A percentile compares a stretch with the other conserved stretches of the same genome.
Evolutionary conservation across 2,797 vertebrate species (phyloP).

Genomic region (Gastrophryne carolinensis): DNA sequence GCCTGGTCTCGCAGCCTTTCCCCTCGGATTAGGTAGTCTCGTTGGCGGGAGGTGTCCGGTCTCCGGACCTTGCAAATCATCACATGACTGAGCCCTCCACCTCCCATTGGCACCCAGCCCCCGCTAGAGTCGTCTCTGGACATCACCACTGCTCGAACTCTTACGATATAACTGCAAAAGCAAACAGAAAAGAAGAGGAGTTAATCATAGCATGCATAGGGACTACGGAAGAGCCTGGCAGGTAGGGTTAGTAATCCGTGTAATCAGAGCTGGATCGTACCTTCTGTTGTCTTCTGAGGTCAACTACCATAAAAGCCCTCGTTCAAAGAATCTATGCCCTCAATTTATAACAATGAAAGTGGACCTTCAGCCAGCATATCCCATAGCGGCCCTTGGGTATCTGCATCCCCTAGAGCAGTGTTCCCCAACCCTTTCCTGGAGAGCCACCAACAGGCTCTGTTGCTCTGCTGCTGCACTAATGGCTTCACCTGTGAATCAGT

Average conservation of each 20-base stretch:
- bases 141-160: conserved; percentile 94
- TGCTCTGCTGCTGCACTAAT: no score
- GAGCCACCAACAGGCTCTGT: no score
- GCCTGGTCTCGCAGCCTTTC: conserved; percentile 55
- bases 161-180: conserved; percentile 77
- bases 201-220: no score
- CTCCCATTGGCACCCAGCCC: conserved; percentile 89
- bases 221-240: not conserved
- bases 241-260: conserved; percentile 29
- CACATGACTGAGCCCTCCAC: conserved; percentile 88
- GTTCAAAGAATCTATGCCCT: no score
- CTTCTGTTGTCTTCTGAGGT: no score
- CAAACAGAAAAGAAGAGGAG: not conserved
- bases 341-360: no score
- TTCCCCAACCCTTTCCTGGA: no score
- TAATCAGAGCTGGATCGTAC: conserved; percentile 18
- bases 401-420: no score
- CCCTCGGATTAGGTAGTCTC: conserved; percentile 43
- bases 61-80: conserved; percentile 84
- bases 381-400: no score
- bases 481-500: no score
- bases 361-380: no score
- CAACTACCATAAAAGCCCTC: no score
- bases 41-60: conserved; percentile 70
- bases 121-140: conserved; percentile 93